phyloP scores from a whole-genome alignment of 2,888 invertebrate species.

The Octonoba sinensis region DNA sequence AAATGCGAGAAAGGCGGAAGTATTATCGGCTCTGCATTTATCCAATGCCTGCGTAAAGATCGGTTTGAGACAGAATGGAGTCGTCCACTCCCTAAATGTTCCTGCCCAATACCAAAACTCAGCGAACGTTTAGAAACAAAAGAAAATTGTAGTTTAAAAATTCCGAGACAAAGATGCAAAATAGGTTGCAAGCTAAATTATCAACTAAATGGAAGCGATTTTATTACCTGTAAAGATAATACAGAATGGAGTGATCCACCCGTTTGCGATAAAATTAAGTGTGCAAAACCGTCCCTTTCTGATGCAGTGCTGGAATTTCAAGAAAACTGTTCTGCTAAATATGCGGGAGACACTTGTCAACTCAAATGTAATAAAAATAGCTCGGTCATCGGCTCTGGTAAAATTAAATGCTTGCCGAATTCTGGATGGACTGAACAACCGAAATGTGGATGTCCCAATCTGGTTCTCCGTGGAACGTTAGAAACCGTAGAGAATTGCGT shows the following conservation, averaged over 20 bases:
- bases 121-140: background rate
- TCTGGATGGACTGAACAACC: conserved; percentile 1
- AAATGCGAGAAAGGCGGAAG: conserved; percentile 30
- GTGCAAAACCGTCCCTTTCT: background rate
- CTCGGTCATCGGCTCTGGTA: background rate
- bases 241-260: background rate
- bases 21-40: background rate
- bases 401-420: background rate
- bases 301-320: background rate
- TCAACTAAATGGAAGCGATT: background rate
- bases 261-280: background rate
- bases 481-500: background rate
- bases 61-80: conserved; percentile 5
- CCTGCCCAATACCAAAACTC: conserved; percentile 12
- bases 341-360: background rate
- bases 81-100: conserved; percentile 2
- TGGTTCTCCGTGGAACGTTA: too few relatives aligned
- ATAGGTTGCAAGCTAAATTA: background rate
- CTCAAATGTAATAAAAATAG: background rate
- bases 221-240: background rate
- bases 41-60: conserved; percentile 3
- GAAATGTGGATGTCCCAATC: background rate
- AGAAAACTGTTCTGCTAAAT: background rate
- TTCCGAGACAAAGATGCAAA: background rate
- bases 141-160: background rate